Percentiles rank a stretch among this genome's conserved stretches.
Evolutionary conservation across 1,140 invertebrate genomes (phyloP).

Genomic region (Drosophila miranda): DNA sequence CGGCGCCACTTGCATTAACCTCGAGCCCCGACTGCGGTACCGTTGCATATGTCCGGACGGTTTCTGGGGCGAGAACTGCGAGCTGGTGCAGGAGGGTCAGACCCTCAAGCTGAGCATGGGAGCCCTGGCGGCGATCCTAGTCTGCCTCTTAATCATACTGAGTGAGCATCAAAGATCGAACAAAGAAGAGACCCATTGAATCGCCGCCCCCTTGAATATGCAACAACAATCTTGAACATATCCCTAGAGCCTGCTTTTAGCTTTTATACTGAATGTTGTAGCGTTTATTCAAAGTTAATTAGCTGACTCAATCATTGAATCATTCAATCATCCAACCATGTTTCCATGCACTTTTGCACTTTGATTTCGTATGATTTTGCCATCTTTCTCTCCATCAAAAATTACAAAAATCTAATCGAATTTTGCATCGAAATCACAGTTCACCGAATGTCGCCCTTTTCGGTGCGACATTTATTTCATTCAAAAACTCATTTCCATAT

Average conservation of each 20-base stretch:
- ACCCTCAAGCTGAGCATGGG: conserved; percentile 96
- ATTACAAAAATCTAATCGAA: conserved; percentile 54
- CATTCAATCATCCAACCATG: conserved; percentile 26
- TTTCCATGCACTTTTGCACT: conserved; percentile 4
- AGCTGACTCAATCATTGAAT: conserved; percentile 47
- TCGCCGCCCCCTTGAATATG: conserved; percentile 4
- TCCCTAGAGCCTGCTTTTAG: conserved; percentile 48
- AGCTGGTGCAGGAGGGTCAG: conserved; percentile 95
- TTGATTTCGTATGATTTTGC: conserved; percentile 10
- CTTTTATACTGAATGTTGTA: conserved; percentile 32
- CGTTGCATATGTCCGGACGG: conserved; percentile 94
- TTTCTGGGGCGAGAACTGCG: conserved; percentile 97
- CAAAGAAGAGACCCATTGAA: conserved; percentile 3
- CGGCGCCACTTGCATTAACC: conserved; percentile 93
- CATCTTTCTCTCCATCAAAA: conserved; percentile 38
- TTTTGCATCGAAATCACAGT: conserved; percentile 50
- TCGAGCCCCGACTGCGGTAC: conserved; percentile 92
- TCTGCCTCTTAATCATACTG: conserved; percentile 96
- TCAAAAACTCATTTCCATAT: conserved; percentile 35
- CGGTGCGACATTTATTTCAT: conserved; percentile 37
- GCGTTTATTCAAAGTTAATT: conserved; percentile 40
- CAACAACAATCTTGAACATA: conserved; percentile 41
- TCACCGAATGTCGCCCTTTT: conserved; percentile 42
- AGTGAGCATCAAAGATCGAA: conserved; percentile 86
- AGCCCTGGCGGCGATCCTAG: conserved; percentile 94